Conservation (phyloP, 2,888 invertebrate species). For the Aricia artaxerxes region DNA sequence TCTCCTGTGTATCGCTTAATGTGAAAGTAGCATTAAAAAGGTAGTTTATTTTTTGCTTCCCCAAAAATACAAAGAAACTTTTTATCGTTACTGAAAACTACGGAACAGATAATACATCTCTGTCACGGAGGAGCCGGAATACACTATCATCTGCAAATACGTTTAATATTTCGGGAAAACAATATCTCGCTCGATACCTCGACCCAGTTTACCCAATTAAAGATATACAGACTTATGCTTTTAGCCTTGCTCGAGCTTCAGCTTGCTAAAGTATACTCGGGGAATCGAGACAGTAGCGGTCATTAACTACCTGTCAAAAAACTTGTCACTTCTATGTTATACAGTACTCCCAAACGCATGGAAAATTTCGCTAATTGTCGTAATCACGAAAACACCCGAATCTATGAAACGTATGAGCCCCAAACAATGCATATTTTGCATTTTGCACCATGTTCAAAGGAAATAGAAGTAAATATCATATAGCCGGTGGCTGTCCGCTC, state of each 20-base stretch:
- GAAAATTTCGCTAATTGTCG: too few species aligned
- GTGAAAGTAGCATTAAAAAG: neutral
- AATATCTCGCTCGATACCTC: constrained; percentile 44
- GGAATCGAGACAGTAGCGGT: too few species aligned
- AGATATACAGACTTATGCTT: constrained; percentile 12
- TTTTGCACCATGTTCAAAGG: too few species aligned
- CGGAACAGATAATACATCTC: neutral
- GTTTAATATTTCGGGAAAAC: neutral
- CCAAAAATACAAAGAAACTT: neutral
- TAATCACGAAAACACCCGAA: too few species aligned
- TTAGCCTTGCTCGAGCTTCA: neutral
- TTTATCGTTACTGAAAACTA: neutral
- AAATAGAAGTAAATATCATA: too few species aligned
- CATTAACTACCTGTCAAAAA: too few species aligned
- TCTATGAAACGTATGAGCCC: too few species aligned
- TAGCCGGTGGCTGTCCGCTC: too few species aligned
- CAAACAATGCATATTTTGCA: too few species aligned
- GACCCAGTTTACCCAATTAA: constrained; percentile 45
- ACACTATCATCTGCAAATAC: constrained; percentile 15
- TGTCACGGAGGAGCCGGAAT: neutral
- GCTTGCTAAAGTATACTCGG: neutral
- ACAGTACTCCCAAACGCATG: too few species aligned
- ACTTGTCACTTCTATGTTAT: too few species aligned
- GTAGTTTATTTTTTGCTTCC: neutral
- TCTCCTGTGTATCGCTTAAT: neutral